Base-by-base conservation (phyloP, 2,888 invertebrate genomes). In the Geotrupes spiniger region DNA sequence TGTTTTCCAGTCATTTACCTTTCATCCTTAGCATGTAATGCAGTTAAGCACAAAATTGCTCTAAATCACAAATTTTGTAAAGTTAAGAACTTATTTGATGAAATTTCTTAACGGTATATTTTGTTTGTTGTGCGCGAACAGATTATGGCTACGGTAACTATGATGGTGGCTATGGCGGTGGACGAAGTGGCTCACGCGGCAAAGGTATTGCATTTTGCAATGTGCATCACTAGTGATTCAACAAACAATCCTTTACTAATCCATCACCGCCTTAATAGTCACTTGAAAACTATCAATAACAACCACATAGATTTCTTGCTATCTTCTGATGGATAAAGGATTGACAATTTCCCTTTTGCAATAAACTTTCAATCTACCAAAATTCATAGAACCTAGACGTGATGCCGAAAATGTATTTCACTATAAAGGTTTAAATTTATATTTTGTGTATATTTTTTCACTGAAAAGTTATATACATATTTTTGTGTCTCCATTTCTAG, bases 111-210 rank as follows among this genome's bases (percentile, higher is more conserved):
- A 38, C 16, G 11, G 17, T 38, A 38, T 21, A 51, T 41, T 46
- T 46, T 51, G 51, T 53, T 56, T 58, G 46, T 57, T 76, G 76
- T 58, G 56, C 59, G 58, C 77, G 79, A 78, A 79, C 82, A 85
- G 89, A 88, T 83, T 89, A 88, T 81, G 86, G 87, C 84, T 85
- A 85, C 82, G 87, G 87, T 82, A 87, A 85, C 80, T 88, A 86
- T 83, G 87, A 89, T 78, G 87, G 88, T 81, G 89, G 89, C 81
- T 89, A 89, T 78, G 80, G 78, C 77, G 85, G 87, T 80, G 88
- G 87, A 77, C 87, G 89, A 78, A 81, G 87, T 78, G 87, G 89
- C 80, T 82, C 87, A 79, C 87, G 84, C 77, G 83, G 83, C 78
- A 90, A 90, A 90, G 90, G 90, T 89, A 89, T 49, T 43, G 42